Evolutionary conservation across 2,113 vertebrate genomes (phyloP).

Genomic region (Bubo blakistoni): DNA sequence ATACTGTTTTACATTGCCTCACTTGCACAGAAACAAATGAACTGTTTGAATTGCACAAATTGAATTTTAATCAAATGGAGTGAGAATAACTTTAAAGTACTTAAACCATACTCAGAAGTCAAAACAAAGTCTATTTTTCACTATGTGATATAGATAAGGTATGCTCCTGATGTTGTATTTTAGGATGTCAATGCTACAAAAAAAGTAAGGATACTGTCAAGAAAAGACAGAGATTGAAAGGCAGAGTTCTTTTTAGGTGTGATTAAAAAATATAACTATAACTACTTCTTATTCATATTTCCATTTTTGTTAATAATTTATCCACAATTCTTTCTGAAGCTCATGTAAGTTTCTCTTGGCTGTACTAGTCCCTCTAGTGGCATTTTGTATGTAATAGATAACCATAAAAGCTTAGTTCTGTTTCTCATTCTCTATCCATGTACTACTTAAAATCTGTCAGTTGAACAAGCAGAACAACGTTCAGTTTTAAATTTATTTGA

Average conservation of each 20-base stretch:
- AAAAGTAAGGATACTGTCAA: background rate
- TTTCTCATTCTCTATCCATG: background rate
- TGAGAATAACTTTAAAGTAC: background rate
- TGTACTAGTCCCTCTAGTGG: conserved; percentile 82
- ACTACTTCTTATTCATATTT: background rate
- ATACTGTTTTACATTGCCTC: background rate
- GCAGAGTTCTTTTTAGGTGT: background rate
- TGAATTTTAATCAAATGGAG: background rate
- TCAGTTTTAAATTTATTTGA: background rate
- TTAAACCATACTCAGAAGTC: background rate
- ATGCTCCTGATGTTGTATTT: background rate
- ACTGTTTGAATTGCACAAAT: background rate
- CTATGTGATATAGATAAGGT: background rate
- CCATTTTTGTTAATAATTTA: conserved; percentile 8
- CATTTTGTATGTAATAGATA: conserved; percentile 21
- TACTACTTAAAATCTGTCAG: background rate
- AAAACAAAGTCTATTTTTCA: background rate
- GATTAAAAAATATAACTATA: background rate
- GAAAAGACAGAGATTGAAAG: background rate
- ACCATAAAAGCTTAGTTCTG: background rate
- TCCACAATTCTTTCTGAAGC: background rate
- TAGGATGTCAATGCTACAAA: background rate
- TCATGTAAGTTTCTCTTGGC: conserved; percentile 60
- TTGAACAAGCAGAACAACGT: background rate
- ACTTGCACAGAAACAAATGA: background rate